Evolutionary conservation across 2,113 vertebrate genomes (phyloP), one percentile per base, ranked within the genome.

Genomic region (Coracopsis vasa): DNA sequence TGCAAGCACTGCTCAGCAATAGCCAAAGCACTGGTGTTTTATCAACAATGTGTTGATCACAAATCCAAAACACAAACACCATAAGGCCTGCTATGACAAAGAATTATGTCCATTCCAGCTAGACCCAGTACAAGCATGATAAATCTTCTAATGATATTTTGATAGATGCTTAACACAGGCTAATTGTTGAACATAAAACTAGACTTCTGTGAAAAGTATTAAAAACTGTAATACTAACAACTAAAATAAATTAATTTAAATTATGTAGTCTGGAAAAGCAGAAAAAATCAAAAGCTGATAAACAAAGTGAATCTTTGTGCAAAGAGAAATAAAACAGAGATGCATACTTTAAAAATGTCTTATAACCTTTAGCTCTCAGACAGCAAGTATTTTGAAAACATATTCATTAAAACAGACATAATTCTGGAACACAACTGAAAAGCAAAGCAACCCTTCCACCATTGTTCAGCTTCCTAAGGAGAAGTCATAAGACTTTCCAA

Each of bases 401-500:
- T 25, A 24, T 29, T 94, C 64, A 60, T 94, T 91, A 92, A 91
- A 95, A 91, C 8, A 16, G 54, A 90, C 61, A 91, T 74, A 86
- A 92, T 93, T 90, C 67, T 93, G 64, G 35, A 72, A 78, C 39
- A 47, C 54, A 70, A 62, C 41, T 60, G 74, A 90, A 93, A 92
- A 93, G 72, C 31, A 83, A 66, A 90, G 58, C 64, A 90, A 58
- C 23, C 12, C 16, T 87, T 90, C 62, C 19, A 58, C 74, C 48
- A 72, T 19, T 82, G 62, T 83, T 77, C 16, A 69, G 44, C 65
- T 96, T 92, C 80, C 70, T 80, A 73, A 67, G 51, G 58, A 95
- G 69, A 80, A 80, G 85, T 95, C 86, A 64, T 77, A 85, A 96
- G 80, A 92, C 58, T 96, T 97, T 28, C 66, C 86, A 93, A 64